These are phyloP conservation scores for Colinus virginianus DNA, from an alignment of 2,113 vertebrate species.

Conservation along the genomic window DNA sequence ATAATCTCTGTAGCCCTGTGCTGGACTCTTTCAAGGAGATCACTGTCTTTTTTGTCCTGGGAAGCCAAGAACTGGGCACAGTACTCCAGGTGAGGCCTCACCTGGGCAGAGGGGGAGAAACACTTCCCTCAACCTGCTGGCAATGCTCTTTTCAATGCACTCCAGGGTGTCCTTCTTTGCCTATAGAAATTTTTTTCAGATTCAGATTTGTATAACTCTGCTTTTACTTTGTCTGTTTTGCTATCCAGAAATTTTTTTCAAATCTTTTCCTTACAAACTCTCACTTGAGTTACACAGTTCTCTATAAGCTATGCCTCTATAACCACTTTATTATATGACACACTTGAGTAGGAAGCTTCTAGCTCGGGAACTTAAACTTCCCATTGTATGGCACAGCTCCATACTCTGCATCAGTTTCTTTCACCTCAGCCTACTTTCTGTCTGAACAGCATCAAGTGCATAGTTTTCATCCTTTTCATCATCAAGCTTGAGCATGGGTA, in stretches of 20 bases:
- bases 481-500: background rate
- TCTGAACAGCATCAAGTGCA: fast-evolving
- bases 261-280: background rate
- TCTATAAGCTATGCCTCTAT: background rate
- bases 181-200: slow-evolving; percentile 40
- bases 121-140: too few relatives aligned
- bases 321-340: background rate
- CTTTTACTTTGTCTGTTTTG: slow-evolving; percentile 15
- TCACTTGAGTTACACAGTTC: background rate
- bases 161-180: background rate
- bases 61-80: too few relatives aligned
- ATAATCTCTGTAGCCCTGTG: too few relatives aligned
- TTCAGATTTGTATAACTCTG: slow-evolving; percentile 7
- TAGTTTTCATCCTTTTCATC: background rate
- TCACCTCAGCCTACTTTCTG: background rate
- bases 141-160: too few relatives aligned
- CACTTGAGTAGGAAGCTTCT: background rate
- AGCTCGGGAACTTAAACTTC: background rate
- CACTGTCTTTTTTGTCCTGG: too few relatives aligned
- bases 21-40: too few relatives aligned
- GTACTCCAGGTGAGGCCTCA: too few relatives aligned
- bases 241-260: background rate
- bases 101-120: too few relatives aligned
- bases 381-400: background rate
- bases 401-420: background rate